phyloP scores from a whole-genome alignment of 1,140 invertebrate species.

The Solenopsis fugax region DNA sequence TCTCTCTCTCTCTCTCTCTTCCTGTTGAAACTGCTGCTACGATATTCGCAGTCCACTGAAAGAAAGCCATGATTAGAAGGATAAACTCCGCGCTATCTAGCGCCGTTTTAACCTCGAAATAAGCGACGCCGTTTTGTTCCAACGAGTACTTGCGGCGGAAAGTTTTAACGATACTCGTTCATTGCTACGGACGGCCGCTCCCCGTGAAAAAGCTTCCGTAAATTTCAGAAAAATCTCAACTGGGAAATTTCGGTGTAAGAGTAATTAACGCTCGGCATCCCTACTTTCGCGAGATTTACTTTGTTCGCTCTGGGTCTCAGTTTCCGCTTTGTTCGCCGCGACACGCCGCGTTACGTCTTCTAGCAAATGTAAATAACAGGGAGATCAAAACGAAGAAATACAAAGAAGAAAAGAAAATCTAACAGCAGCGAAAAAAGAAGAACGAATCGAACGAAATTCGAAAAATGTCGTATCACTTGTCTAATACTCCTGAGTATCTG shows the following conservation, averaged over 20 bases:
- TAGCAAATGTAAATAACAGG: slow-evolving; percentile 30
- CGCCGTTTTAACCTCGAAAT: slow-evolving; percentile 53
- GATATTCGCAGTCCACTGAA: slow-evolving; percentile 43
- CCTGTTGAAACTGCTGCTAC: background rate
- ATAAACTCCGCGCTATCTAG: slow-evolving; percentile 36
- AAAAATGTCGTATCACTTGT: background rate
- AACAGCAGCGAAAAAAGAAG: background rate
- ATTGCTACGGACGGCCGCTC: slow-evolving; percentile 23
- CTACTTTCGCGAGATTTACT: slow-evolving; percentile 52
- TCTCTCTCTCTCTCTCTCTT: background rate
- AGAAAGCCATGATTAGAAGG: slow-evolving; percentile 44
- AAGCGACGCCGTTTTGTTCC: slow-evolving; percentile 58
- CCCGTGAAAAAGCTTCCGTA: slow-evolving; percentile 52
- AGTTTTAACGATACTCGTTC: slow-evolving; percentile 63
- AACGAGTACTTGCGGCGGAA: slow-evolving; percentile 47
- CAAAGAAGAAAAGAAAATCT: background rate
- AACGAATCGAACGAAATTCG: slow-evolving; percentile 7
- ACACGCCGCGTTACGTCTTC: slow-evolving; percentile 15
- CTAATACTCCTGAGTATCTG: background rate
- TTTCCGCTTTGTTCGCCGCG: slow-evolving; percentile 52
- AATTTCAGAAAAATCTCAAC: slow-evolving; percentile 66
- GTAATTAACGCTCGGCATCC: slow-evolving; percentile 60
- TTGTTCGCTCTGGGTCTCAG: slow-evolving; percentile 48
- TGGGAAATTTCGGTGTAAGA: slow-evolving; percentile 62
- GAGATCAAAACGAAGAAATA: background rate